Percentiles rank a stretch among this genome's conserved stretches.
Conservation (phyloP, 2,797 vertebrate genomes). For the Bovichtus variegatus region DNA sequence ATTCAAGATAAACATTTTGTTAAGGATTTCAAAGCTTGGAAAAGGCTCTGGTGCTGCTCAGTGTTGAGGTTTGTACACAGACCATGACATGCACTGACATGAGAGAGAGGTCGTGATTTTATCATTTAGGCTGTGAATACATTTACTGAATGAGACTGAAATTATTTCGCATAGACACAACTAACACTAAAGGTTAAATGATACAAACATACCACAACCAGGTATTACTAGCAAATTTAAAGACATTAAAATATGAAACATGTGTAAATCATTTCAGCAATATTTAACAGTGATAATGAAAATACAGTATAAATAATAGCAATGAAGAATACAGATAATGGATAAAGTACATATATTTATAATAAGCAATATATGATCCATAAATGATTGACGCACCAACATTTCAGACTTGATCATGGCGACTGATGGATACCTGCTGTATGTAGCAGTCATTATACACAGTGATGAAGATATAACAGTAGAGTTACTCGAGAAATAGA, state of each 20-base stretch:
- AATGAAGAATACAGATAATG: neutral
- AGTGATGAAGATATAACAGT: neutral
- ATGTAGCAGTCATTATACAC: neutral
- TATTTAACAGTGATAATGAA: neutral
- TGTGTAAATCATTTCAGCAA: neutral
- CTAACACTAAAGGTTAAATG: neutral
- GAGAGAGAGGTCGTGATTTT: neutral
- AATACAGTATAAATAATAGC: neutral
- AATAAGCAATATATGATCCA: no score
- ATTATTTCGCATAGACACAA: neutral
- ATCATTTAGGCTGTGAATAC: neutral
- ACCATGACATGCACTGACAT: neutral
- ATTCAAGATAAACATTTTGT: constrained; percentile 19
- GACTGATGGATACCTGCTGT: no score
- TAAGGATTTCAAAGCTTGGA: constrained; percentile 7
- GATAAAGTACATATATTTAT: neutral
- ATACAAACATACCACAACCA: neutral
- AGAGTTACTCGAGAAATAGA: neutral
- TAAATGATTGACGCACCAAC: no score
- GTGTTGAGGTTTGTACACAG: neutral
- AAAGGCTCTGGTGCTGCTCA: neutral
- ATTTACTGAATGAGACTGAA: neutral
- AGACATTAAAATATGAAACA: neutral
- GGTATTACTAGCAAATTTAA: neutral
- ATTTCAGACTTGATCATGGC: no score